Evolutionary conservation across 2,113 vertebrate species (phyloP).

Genomic region (Coregonus clupeaformis): DNA sequence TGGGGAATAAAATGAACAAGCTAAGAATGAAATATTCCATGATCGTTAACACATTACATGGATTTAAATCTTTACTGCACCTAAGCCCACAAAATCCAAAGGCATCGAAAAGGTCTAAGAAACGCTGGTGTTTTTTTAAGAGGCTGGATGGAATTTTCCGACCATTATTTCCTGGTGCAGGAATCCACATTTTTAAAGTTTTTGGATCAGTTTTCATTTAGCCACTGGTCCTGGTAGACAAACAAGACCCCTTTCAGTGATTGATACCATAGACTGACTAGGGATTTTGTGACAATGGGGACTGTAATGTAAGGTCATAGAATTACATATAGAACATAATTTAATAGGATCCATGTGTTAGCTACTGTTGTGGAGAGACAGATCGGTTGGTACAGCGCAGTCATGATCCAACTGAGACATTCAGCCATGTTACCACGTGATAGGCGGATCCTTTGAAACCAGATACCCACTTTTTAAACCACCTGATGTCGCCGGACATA

Average conservation of each 20-base stretch:
- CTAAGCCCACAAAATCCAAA: constrained; percentile 40
- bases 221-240: constrained; percentile 27
- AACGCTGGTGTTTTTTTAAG: constrained; percentile 17
- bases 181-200: constrained; percentile 57
- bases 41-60: constrained; percentile 49
- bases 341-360: neutral
- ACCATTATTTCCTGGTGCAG: constrained; percentile 68
- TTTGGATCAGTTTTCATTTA: constrained; percentile 52
- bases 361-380: neutral
- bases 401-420: neutral
- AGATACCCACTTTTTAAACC: too few species aligned
- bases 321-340: too few species aligned
- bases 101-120: constrained; percentile 13
- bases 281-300: neutral
- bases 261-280: constrained; percentile 15
- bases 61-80: constrained; percentile 46
- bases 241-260: constrained; percentile 54
- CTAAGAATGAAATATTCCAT: constrained; percentile 56
- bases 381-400: neutral
- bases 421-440: too few species aligned
- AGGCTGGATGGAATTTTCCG: constrained; percentile 36
- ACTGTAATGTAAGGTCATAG: too few species aligned
- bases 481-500: too few species aligned
- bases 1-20: constrained; percentile 63
- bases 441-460: too few species aligned